Evolutionary conservation across 2,888 invertebrate genomes (phyloP).

Genomic region (Heliconius erato): DNA sequence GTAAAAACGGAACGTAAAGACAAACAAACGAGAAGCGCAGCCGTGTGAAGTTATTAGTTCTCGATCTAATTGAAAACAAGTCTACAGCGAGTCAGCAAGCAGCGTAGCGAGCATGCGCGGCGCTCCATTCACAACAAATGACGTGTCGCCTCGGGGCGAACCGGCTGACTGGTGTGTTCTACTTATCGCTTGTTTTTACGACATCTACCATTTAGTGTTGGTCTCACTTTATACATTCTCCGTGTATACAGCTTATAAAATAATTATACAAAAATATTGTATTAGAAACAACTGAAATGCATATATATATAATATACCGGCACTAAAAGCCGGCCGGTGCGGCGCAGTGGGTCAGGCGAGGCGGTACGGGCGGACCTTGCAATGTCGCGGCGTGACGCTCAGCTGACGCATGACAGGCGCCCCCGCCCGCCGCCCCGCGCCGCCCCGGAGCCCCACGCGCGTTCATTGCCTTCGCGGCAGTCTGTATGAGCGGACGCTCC

Average conservation of each 20-base stretch:
- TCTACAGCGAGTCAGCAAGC: constrained; percentile 55
- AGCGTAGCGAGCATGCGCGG: constrained; percentile 66
- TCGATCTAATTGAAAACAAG: constrained; percentile 58
- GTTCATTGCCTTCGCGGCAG: constrained; percentile 90
- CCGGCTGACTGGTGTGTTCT: constrained; percentile 54
- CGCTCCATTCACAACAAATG: constrained; percentile 66
- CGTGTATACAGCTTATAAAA: background rate
- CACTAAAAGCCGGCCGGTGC: constrained; percentile 48
- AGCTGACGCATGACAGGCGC: constrained; percentile 81
- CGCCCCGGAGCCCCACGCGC: constrained; percentile 85
- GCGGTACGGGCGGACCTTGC: constrained; percentile 85
- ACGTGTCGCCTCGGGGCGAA: constrained; percentile 57
- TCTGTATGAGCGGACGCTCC: constrained; percentile 78
- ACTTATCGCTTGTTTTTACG: constrained; percentile 47
- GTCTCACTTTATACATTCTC: background rate
- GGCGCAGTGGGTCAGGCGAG: constrained; percentile 81
- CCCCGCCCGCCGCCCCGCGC: constrained; percentile 70
- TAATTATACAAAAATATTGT: background rate
- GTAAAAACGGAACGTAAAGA: background rate
- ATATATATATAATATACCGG: constrained; percentile 44
- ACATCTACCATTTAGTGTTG: background rate
- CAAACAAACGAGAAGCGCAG: background rate
- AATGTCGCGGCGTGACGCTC: constrained; percentile 87
- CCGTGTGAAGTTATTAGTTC: constrained; percentile 42
- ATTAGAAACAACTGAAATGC: constrained; percentile 1